Base-by-base conservation (phyloP, 2,113 vertebrate genomes). In the Rhabdomys dilectus region DNA sequence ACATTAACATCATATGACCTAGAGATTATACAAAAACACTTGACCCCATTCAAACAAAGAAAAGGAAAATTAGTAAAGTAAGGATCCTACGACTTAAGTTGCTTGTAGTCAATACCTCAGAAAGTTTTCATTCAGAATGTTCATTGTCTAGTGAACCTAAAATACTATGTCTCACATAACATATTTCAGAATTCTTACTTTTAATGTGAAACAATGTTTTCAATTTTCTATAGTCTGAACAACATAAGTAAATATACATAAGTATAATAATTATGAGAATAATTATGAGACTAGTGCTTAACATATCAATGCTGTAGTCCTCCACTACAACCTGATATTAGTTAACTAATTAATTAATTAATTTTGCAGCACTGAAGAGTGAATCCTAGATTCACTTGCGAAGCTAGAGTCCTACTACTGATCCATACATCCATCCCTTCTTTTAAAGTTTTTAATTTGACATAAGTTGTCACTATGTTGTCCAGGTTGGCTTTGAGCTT, bases 41-140 rank as follows among this genome's bases (percentile, higher is more conserved):
- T 85, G 48, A 48, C 12, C 29, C 17, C 58, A 92, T 94, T 89
- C 48, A 93, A 72, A 91, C 66, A 36, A 97, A 91, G 8, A 72
- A 85, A 78, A 84, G 42, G 8, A 5, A 91, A 84, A 26, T 94
- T 87, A 89, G 89, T 92, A 91, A 90, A 76, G 2, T 88, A 73
- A 21, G 78, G 12, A 7, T 17, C 76, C 48, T 88, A 62, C 51
- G 26, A 84, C 3, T 62, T 88, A 70, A 17, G 73, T 91, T 75
- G 66, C 24, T 86, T 73, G 24, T 58, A 87, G 91, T 76, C 16
- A 91, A 5, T 48, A 60, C 11, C 53, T 95, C 42, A 85, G 70
- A 75, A 51, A 66, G 51, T 81, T 96, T 94, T 75, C 48, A 80
- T 58, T 73, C 0, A 78, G 56, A 81, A 76, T 39, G 66, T 91